These are phyloP conservation scores for Dichetophora obliterata DNA, from an alignment of 2,888 invertebrate genomes.

Conservation along the genomic window DNA sequence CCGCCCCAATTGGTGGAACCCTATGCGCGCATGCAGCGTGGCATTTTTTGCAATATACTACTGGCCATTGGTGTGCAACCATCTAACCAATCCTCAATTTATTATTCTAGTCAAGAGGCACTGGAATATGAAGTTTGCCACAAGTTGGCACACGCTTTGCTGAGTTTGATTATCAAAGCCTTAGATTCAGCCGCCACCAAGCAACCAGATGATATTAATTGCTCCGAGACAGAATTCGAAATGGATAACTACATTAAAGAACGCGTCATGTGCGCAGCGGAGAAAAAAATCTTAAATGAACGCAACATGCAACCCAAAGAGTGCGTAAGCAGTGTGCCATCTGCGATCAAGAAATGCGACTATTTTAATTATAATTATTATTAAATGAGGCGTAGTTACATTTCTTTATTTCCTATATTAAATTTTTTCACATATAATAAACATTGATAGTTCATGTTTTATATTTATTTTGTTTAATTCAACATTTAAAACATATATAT, in stretches of 20 bases:
- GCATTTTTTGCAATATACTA: constrained; percentile 62
- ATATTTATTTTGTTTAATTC: background rate
- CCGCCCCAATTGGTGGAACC: constrained; percentile 61
- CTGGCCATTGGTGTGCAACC: constrained; percentile 63
- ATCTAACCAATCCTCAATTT: constrained; percentile 57
- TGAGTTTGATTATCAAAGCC: constrained; percentile 62
- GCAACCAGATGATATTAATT: constrained; percentile 51
- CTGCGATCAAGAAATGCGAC: constrained; percentile 7
- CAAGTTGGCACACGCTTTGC: constrained; percentile 61
- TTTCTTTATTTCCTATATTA: background rate
- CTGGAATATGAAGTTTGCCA: constrained; percentile 62
- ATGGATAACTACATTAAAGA: constrained; percentile 64
- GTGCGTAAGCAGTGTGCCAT: background rate
- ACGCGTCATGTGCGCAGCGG: constrained; percentile 63
- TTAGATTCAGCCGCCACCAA: constrained; percentile 59
- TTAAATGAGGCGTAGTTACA: background rate
- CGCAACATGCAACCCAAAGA: constrained; percentile 4
- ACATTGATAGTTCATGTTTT: background rate
- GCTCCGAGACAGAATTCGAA: constrained; percentile 55
- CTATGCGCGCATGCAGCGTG: constrained; percentile 64
- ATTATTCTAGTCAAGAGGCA: constrained; percentile 60
- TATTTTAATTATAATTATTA: background rate
- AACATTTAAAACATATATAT: no score
- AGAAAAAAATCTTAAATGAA: constrained; percentile 55
- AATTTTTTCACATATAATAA: background rate